These are phyloP conservation scores for Mylabris sibirica DNA, from an alignment of 2,888 invertebrate species.

Conservation along the genomic window DNA sequence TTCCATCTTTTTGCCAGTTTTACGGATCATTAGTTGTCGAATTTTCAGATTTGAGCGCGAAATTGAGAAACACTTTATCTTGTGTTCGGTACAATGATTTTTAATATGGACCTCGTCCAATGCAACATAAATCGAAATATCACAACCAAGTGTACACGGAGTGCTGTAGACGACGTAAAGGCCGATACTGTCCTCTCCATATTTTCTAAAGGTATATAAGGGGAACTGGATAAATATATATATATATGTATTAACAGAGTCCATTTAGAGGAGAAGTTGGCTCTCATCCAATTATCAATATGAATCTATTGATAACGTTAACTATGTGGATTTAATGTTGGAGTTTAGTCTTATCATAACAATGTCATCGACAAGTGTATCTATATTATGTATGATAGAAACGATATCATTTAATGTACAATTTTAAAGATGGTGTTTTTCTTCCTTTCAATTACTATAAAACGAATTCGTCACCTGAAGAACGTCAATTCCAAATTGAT, in stretches of 20 bases:
- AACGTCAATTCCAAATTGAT: conserved; percentile 41
- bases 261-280: neutral
- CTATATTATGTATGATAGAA: neutral
- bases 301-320: neutral
- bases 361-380: neutral
- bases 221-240: neutral
- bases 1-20: conserved; percentile 41
- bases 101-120: conserved; percentile 52
- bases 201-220: neutral
- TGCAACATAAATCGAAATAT: conserved; percentile 48
- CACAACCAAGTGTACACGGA: conserved; percentile 38
- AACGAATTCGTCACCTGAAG: neutral
- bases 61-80: conserved; percentile 56
- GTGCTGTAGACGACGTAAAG: conserved; percentile 39
- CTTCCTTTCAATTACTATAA: too few relatives aligned
- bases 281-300: neutral
- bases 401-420: neutral
- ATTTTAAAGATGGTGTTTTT: too few relatives aligned
- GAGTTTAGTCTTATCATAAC: neutral
- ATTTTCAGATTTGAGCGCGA: conserved; percentile 45
- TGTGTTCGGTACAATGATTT: conserved; percentile 54
- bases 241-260: neutral
- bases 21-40: conserved; percentile 50
- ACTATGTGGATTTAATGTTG: neutral
- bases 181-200: conserved; percentile 21